phyloP scores from a whole-genome alignment of 2,888 invertebrate genomes.

The Ellobium chinense region DNA sequence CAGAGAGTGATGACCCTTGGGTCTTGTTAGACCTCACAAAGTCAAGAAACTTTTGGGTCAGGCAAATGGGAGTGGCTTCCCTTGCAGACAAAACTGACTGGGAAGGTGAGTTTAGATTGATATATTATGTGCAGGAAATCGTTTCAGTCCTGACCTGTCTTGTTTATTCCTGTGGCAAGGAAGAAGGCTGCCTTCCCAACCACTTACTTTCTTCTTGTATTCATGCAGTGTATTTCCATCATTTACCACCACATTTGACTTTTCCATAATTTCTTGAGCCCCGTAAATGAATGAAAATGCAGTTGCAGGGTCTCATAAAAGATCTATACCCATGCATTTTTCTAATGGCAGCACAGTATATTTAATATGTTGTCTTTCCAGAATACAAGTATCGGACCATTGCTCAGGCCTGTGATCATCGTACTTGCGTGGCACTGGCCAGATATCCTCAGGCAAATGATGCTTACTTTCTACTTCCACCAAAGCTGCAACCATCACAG shows the following conservation, averaged over 20 bases:
- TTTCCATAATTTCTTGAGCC: too few relatives aligned
- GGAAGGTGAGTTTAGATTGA: constrained; percentile 52
- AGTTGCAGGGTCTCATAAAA: too few relatives aligned
- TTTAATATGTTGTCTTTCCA: constrained; percentile 69
- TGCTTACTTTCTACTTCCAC: constrained; percentile 86
- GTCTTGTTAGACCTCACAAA: constrained; percentile 56
- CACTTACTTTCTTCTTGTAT: too few relatives aligned
- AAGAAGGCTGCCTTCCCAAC: too few relatives aligned
- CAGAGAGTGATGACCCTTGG: constrained; percentile 61
- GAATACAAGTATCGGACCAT: constrained; percentile 85
- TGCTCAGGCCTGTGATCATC: constrained; percentile 88
- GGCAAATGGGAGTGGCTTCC: constrained; percentile 60
- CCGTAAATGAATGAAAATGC: too few relatives aligned
- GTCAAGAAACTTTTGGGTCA: constrained; percentile 54
- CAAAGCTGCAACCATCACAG: constrained; percentile 58
- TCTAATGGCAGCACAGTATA: too few relatives aligned
- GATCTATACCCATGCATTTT: too few relatives aligned
- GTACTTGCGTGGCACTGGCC: constrained; percentile 89
- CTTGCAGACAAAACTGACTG: constrained; percentile 57
- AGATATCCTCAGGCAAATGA: constrained; percentile 85
- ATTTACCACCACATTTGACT: too few relatives aligned
- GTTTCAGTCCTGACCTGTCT: too few relatives aligned
- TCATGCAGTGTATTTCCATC: too few relatives aligned
- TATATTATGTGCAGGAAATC: too few relatives aligned
- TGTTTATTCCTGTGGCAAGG: too few relatives aligned